Evolutionary conservation across 1,140 invertebrate genomes (phyloP).

Genomic region (Plodia interpunctella): DNA sequence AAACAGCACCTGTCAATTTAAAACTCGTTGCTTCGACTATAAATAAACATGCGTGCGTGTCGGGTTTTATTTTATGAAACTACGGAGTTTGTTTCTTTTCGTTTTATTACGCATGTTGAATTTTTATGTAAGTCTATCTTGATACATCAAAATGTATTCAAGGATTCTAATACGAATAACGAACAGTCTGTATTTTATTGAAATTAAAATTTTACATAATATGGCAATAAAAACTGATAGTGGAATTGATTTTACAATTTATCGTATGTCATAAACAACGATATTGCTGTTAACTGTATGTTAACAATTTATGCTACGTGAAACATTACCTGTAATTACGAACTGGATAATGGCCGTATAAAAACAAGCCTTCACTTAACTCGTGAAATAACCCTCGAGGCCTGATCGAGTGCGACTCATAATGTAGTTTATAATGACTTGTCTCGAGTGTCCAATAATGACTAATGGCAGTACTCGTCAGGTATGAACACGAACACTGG

Average conservation of each 20-base stretch:
- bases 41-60: neutral
- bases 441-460: slow-evolving; percentile 3
- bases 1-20: slow-evolving; percentile 41
- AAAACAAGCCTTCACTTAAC: slow-evolving; percentile 4
- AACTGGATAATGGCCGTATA: slow-evolving; percentile 2
- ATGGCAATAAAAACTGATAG: neutral
- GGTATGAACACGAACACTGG: neutral
- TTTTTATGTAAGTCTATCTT: neutral
- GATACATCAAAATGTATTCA: too few relatives aligned
- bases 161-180: neutral
- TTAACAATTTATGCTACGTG: slow-evolving; percentile 1
- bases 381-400: slow-evolving; percentile 6
- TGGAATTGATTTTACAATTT: neutral
- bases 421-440: slow-evolving; percentile 6
- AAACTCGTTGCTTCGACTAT: slow-evolving; percentile 15
- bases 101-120: neutral
- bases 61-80: slow-evolving; percentile 3
- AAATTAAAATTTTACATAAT: neutral
- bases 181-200: neutral
- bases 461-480: slow-evolving; percentile 1
- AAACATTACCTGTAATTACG: slow-evolving; percentile 6
- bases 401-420: neutral
- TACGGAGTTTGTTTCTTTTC: neutral
- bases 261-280: neutral
- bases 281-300: slow-evolving; percentile 4